These are phyloP conservation scores for Lepidotrigona ventralis DNA, from an alignment of 1,140 invertebrate species.

Conservation along the genomic window DNA sequence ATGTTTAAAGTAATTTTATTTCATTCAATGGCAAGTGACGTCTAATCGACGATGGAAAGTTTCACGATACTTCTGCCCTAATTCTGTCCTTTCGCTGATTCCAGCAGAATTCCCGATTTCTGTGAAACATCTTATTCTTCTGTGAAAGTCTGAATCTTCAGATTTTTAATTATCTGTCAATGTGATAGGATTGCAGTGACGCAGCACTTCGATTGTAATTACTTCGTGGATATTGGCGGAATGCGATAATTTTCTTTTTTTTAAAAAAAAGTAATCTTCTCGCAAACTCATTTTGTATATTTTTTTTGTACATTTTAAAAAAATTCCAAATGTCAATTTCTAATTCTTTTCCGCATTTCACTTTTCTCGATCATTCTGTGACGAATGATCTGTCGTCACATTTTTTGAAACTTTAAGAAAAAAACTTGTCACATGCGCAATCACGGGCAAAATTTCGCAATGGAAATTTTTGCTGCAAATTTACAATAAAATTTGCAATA, in stretches of 20 bases:
- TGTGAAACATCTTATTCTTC: neutral
- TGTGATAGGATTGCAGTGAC: too few species aligned
- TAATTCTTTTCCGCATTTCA: neutral
- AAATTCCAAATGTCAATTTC: neutral
- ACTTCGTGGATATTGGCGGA: too few species aligned
- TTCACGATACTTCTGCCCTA: neutral
- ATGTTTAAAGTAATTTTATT: conserved; percentile 1
- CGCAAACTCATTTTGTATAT: neutral
- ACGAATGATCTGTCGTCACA: neutral
- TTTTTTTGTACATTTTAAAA: neutral
- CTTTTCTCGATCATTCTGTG: neutral
- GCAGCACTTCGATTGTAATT: too few species aligned
- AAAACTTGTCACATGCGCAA: too few species aligned
- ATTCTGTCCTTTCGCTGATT: neutral
- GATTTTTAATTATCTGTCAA: too few species aligned
- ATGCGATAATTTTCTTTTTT: too few species aligned
- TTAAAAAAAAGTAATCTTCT: neutral
- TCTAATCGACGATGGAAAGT: conserved; percentile 16
- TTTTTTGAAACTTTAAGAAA: too few species aligned
- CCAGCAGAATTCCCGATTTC: neutral
- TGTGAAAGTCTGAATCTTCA: too few species aligned
- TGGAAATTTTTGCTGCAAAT: too few species aligned
- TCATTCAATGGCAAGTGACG: neutral
- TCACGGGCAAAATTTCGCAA: too few species aligned
- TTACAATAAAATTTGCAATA: too few species aligned